Evolutionary conservation across 2,797 vertebrate species (phyloP), one percentile per base, ranked within the genome.

Genomic region (Sebastes trivittatus): DNA sequence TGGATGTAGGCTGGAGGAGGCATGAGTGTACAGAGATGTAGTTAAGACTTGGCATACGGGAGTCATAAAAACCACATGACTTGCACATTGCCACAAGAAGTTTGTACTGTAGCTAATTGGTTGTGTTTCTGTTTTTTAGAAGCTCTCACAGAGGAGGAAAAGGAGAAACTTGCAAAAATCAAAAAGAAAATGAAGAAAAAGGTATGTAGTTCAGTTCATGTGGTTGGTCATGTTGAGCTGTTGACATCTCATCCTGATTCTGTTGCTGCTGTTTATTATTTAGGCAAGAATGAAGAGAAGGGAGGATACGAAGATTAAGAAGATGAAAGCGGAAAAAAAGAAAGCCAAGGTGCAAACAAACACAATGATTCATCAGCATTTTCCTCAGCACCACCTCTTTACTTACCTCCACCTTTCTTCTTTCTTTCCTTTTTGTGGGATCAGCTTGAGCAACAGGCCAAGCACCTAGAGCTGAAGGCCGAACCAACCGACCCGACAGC

Each of bases 121-220:
- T 52, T 38, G 5, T 23, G 13, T 86, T 23, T 1, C n/a, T 2
- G 52, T 10, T 86, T 66, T 63, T 3, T 79, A 99, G 98, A 98
- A 93, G 94, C 96, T 63, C 95, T 97, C 23, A 98, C 96, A 0
- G 98, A 98, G 0, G 97, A 98, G 72, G 98, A 99, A 79, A 99
- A 98, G 89, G 91, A 95, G 88, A 98, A 97, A 92, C 93, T 98
- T 65, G 95, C 89, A 86, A 99, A 98, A 90, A 97, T 97, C 92
- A 99, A 97, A 93, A 99, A 98, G 95, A 99, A 99, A 88, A 97
- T 97, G 94, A 97, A 97, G 88, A 95, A 95, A 94, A 99, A 99
- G 97, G 97, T 97, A 63, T 49, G 75, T 67, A 2, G 6, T 66
- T 20, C 2, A 54, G 11, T 11, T 30, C 20, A 14, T 22, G 58